Evolutionary conservation across 2,888 invertebrate species (phyloP).

Genomic region (Hedychridium roseum): DNA sequence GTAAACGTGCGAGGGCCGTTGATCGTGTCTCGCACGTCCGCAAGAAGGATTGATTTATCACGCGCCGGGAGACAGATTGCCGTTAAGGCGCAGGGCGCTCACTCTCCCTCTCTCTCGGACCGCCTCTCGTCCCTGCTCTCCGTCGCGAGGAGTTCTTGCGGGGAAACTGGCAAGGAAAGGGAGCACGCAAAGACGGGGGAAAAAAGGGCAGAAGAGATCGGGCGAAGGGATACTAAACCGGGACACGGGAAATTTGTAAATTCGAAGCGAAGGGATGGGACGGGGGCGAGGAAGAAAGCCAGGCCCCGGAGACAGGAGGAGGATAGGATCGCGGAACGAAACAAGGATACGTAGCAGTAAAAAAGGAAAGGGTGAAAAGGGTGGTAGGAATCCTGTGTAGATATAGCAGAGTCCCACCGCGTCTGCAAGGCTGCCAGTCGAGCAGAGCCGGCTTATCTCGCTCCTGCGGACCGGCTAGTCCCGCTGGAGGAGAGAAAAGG

Average conservation of each 20-base stretch:
- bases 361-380: conserved; percentile 10
- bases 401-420: conserved; percentile 26
- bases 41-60: conserved; percentile 59
- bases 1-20: conserved; percentile 40
- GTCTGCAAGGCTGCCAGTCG: conserved; percentile 10
- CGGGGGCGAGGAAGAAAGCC: conserved; percentile 4
- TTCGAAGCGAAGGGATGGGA: conserved; percentile 4
- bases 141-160: conserved; percentile 26
- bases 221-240: too few relatives aligned
- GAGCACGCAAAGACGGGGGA: conserved; percentile 13
- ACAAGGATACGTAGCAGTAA: conserved; percentile 10
- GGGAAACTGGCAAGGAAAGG: conserved; percentile 21
- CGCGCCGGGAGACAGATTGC: conserved; percentile 57
- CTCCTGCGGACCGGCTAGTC: conserved; percentile 25
- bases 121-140: conserved; percentile 29
- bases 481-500: conserved; percentile 12
- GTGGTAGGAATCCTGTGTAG: conserved; percentile 23
- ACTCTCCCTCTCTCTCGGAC: too few relatives aligned
- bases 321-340: conserved; percentile 1
- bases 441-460: conserved; percentile 32
- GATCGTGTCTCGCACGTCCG: conserved; percentile 54
- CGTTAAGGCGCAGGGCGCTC: conserved; percentile 37
- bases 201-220: conserved; percentile 9
- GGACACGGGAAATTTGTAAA: too few relatives aligned
- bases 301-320: conserved; percentile 7